Evolutionary conservation across 2,797 vertebrate species (phyloP), one percentile per base, ranked within the genome.

Genomic region (Thalassophryne amazonica): DNA sequence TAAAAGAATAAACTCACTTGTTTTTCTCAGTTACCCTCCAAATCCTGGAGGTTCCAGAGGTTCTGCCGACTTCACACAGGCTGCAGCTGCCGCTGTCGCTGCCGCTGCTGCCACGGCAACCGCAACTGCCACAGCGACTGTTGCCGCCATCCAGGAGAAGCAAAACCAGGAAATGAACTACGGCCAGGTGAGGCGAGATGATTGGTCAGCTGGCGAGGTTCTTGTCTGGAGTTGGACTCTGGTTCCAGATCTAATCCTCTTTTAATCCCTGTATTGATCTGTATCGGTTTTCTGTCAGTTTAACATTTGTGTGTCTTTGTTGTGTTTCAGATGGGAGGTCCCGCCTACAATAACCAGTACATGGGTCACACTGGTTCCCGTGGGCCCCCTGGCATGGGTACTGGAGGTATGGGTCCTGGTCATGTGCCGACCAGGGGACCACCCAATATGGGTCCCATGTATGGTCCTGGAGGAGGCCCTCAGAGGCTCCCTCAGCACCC

Each of bases 151-250:
- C 41, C 96, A 98, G 71, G 96, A 98, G 81, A 98, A 98, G 50
- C 96, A 98, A 65, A 96, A 94, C 86, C 96, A 98, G 80, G 96
- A 98, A 65, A 86, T 98, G 85, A 94, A 87, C 89, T 98, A 95
- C 0, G 84, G 94, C 47, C 81, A 92, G 88, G 96, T 98, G 76
- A 90, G 42, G 16, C 11, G 23, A 2, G 0, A 8, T 1, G 3
- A 17, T 29, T 10, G 5, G 4, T 21, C 7, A n/a, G 9, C 23
- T 17, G 21, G 41, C n/a, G 23, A 23, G 17, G 25, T 36, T 40
- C n/a, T n/a, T n/a, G n/a, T n/a, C n/a, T n/a, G n/a, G n/a, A n/a
- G n/a, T n/a, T n/a, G n/a, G n/a, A n/a, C n/a, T n/a, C n/a, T n/a
- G n/a, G n/a, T n/a, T n/a, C n/a, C n/a, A n/a, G n/a, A n/a, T n/a